Base-by-base conservation (phyloP, 2,113 vertebrate species). In the Semicossyphus pulcher region DNA sequence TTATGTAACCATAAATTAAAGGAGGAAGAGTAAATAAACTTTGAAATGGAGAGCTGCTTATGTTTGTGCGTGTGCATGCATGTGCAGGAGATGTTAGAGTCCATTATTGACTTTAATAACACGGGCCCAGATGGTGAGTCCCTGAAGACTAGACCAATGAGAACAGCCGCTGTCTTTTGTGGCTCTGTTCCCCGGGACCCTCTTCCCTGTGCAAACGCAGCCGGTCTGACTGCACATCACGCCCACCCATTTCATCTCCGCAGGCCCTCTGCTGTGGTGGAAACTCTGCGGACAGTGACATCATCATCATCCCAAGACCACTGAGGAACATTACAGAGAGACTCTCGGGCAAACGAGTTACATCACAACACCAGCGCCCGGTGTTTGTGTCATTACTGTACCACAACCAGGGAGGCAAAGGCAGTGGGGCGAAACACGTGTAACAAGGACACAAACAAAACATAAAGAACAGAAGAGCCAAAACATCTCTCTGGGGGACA, bases 221-320 rank as follows among this genome's bases (percentile, higher is more conserved):
- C 54, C 29, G 1, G 39, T 81, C 62, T 56, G 18, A 61, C 36
- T 65, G 67, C 34, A 59, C 34, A 65, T 49, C 41, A 41, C 1
- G 58, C 66, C 5, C 39, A 14, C 56, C 11, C 37, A 2, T 57
- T 59, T 72, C 79, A 61, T 48, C 64, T 78, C 47, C 4, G 23
- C 71, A 56, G 68, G 64, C 52, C 34, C 37, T 81, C 73, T 31
- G 82, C 85, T 71, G 57, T 25, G 69, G 82, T 80, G 85, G 82
- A 88, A 87, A 88, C 68, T 78, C 76, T 82, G 69, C 4, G 71
- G 75, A 68, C 63, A 23, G 31, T 86, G 84, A 91, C 83, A 82
- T 88, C 84, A 90, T 88, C 84, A 90, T 82, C 74, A 81, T 64
- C 72, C 56, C 15, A 5, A 81, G 73, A 82, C 70, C 72, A 53